Percentiles rank a stretch among this genome's conserved stretches.
Evolutionary conservation across 2,797 vertebrate species (phyloP).

Genomic region (Enteromius viviparus): DNA sequence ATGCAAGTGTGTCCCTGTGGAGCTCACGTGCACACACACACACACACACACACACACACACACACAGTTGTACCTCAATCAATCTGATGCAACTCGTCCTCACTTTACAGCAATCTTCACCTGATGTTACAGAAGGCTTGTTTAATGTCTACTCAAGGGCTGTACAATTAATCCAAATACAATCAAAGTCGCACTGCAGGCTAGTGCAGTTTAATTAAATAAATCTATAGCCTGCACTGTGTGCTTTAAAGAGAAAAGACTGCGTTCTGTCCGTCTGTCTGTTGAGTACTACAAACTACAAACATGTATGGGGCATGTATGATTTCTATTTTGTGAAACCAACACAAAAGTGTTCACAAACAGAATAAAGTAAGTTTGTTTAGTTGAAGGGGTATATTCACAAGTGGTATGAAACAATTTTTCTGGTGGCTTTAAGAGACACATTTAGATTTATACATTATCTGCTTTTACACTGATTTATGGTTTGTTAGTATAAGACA

Average conservation of each 20-base stretch:
- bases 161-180: not conserved
- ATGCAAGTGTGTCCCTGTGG: slow-evolving; percentile 51
- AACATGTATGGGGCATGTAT: not conserved
- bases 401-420: not conserved
- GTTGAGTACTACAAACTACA: not conserved
- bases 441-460: too few species aligned
- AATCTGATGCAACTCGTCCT: slow-evolving; percentile 57
- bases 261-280: not conserved
- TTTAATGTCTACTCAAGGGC: not conserved
- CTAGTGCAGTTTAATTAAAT: not conserved
- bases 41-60: slow-evolving; percentile 25
- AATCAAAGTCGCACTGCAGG: slow-evolving; percentile 3
- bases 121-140: slow-evolving; percentile 56
- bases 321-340: not conserved
- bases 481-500: too few species aligned
- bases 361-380: not conserved
- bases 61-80: slow-evolving; percentile 34
- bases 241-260: not conserved
- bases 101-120: slow-evolving; percentile 62
- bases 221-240: not conserved
- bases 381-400: not conserved
- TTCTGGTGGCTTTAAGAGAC: too few species aligned
- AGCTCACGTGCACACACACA: slow-evolving; percentile 16
- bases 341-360: not conserved
- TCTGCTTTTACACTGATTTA: too few species aligned